Conservation (phyloP, 2,113 vertebrate species). For the Microtus montanus region DNA sequence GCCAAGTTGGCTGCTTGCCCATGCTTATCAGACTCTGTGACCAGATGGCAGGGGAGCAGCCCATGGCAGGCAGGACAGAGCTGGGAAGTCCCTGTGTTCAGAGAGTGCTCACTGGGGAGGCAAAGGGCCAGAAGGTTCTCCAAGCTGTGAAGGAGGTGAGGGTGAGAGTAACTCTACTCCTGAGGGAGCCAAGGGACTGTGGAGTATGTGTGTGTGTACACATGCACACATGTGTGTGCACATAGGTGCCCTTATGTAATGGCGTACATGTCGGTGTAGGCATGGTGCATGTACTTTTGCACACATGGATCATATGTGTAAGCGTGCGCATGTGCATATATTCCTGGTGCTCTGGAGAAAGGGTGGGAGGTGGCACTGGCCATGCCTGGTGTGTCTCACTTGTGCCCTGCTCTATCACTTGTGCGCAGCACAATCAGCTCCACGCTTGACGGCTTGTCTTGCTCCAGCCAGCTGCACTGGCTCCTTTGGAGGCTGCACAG, state of each 20-base stretch:
- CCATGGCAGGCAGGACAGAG: not conserved
- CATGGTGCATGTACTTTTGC: too few species aligned
- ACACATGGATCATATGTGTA: rapidly evolving
- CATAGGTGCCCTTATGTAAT: not conserved
- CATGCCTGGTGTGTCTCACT: rapidly evolving
- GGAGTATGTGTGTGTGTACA: rapidly evolving
- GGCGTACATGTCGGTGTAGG: too few species aligned
- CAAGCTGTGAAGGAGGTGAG: not conserved
- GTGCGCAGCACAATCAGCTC: rapidly evolving
- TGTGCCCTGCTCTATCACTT: too few species aligned
- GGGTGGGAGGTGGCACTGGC: not conserved
- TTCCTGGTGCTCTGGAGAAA: not conserved
- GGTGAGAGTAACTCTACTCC: not conserved
- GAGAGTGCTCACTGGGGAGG: not conserved
- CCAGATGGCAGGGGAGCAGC: conserved; percentile 64
- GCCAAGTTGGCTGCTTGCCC: conserved; percentile 71
- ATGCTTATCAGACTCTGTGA: conserved; percentile 62
- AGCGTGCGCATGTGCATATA: rapidly evolving
- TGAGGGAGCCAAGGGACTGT: not conserved
- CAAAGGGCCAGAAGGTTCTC: not conserved
- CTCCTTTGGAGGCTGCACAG: too few species aligned
- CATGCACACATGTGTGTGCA: not conserved
- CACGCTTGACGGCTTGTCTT: rapidly evolving
- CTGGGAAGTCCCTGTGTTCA: not conserved
- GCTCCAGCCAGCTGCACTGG: rapidly evolving